Conservation (phyloP, 2,113 vertebrate genomes). For the Lasiurus cinereus region DNA sequence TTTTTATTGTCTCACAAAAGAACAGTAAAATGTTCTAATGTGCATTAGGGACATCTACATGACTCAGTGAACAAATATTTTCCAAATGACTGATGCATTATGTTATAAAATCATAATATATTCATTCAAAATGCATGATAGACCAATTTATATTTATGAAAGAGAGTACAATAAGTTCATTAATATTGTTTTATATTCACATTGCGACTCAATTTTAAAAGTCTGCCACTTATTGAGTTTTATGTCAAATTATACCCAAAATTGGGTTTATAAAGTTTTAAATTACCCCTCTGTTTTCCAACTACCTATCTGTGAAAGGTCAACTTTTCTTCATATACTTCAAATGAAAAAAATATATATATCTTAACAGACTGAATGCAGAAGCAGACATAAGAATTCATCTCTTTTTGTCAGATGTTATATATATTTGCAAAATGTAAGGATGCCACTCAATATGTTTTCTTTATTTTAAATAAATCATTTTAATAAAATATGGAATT, state of each 20-base stretch:
- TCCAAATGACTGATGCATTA: neutral
- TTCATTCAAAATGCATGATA: neutral
- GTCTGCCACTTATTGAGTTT: neutral
- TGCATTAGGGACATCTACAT: neutral
- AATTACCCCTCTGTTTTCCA: neutral
- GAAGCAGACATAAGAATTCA: neutral
- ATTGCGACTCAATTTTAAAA: neutral
- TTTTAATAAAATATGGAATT: neutral
- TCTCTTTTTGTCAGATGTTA: neutral
- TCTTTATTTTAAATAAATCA: conserved; percentile 44
- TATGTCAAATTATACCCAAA: conserved; percentile 2
- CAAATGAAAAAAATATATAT: neutral
- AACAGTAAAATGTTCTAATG: neutral
- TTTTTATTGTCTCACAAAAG: neutral
- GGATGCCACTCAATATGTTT: neutral
- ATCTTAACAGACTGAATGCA: neutral
- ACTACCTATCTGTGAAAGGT: neutral
- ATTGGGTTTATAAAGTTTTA: neutral
- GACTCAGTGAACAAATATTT: neutral
- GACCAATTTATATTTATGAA: neutral
- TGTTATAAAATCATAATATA: neutral
- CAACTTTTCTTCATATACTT: neutral
- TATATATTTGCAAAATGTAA: neutral
- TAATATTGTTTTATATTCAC: neutral
- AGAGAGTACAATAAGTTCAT: neutral